Evolutionary conservation across 2,113 vertebrate genomes (phyloP).

Genomic region (Atlantisia rogersi): DNA sequence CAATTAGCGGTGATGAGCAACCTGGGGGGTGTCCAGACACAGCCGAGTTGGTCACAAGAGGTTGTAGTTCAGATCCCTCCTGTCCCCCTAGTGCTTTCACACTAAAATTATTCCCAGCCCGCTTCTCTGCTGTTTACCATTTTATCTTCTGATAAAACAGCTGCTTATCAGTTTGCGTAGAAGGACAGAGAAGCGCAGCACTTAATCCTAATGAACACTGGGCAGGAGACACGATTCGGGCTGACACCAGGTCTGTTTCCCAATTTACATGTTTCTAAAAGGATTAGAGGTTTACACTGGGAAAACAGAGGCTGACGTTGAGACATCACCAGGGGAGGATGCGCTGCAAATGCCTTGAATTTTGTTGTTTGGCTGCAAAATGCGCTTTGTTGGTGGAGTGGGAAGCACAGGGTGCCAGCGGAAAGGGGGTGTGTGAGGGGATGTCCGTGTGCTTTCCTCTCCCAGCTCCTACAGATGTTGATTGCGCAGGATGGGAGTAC

Average conservation of each 20-base stretch:
- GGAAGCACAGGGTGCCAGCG: background rate
- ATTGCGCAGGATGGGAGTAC: background rate
- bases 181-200: background rate
- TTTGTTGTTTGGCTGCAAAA: background rate
- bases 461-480: background rate
- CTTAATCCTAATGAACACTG: background rate
- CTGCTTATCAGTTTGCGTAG: background rate
- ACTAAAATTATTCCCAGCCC: background rate
- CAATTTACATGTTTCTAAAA: conserved; percentile 45
- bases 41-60: accelerated
- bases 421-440: background rate
- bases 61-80: background rate
- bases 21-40: background rate
- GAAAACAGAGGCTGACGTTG: background rate
- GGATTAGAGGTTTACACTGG: conserved; percentile 17
- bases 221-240: background rate
- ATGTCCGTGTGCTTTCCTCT: accelerated
- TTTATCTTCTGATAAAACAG: background rate
- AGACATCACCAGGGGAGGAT: background rate
- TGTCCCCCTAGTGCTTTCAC: background rate
- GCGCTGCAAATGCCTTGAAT: background rate
- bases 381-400: background rate
- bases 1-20: accelerated
- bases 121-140: background rate
- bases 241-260: background rate